Conservation (phyloP, 2,888 invertebrate species). For the Diarsia rubi region DNA sequence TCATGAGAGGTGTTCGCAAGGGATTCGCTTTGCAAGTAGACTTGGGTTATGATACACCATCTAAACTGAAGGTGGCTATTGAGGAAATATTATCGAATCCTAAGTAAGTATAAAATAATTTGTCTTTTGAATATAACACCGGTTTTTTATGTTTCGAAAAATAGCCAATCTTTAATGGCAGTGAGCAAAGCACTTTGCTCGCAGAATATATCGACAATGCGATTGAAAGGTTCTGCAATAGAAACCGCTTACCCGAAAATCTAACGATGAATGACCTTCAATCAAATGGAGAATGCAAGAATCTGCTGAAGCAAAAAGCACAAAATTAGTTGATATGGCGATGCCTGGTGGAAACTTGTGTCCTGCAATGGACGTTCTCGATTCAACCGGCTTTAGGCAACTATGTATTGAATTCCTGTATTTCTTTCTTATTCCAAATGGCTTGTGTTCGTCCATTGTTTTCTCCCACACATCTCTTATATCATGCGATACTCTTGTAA, state of each 20-base stretch:
- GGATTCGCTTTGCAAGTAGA: constrained; percentile 75
- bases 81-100: constrained; percentile 71
- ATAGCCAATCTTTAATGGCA: background rate
- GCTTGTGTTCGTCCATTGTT: background rate
- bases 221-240: background rate
- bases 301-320: background rate
- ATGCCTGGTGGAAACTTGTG: background rate
- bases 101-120: constrained; percentile 67
- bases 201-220: background rate
- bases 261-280: background rate
- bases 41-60: constrained; percentile 67
- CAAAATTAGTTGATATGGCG: background rate
- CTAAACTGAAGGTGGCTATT: constrained; percentile 73
- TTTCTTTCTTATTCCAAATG: background rate
- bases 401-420: background rate
- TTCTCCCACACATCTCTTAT: background rate
- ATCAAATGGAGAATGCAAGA: background rate
- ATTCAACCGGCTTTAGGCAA: background rate
- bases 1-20: constrained; percentile 71
- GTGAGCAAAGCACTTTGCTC: background rate
- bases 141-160: background rate
- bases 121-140: background rate
- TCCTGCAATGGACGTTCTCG: background rate
- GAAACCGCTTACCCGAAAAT: background rate
- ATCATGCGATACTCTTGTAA: background rate